Base-by-base conservation (phyloP, 2,797 vertebrate species). In the Lagorchestes hirsutus region DNA sequence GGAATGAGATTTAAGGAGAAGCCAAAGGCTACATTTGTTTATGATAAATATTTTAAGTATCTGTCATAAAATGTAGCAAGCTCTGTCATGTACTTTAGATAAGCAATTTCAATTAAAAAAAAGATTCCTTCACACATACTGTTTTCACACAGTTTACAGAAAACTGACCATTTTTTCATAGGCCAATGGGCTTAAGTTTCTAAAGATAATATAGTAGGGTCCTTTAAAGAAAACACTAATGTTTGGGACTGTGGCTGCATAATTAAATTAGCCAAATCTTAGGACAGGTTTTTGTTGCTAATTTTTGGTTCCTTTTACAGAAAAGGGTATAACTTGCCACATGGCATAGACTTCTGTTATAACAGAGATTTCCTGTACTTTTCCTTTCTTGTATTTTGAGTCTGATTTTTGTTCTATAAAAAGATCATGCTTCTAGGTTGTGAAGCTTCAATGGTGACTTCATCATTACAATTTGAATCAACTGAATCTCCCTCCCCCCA, bases 11-110 rank as follows among this genome's bases (percentile, higher is more conserved):
- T 96, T 74, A 46, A 34, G 40, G 92, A 95, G 93, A 95, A 92
- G 95, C 67, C 56, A 74, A 92, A 92, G 93, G 95, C 54, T 31
- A 62, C 27, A 29, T 62, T 94, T 96, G 82, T 92, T 94, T 95
- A 56, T 91, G 91, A 90, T 90, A 91, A 91, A 93, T 96, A 62
- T 91, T 95, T 95, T 5, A 96, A 94, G 91, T 46, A 4, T 92
- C 95, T 94, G 91, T 95, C 91, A 90, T n/a, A 59, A 90, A 92
- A 50, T 18, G 59, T 82, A 92, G 55, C 62, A 55, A 59, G 3
- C 13, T 4, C 31, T 18, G 40, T 40, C 54, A 34, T 54, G 28
- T 55, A 8, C 58, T 67, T 56, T 54, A 92, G 31, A 94, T 31
- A 62, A 22, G 52, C 8, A 1, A 52, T 58, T 92, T 74, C 34